Conservation (phyloP, 2,888 invertebrate genomes). For the Cephus sareptanus region DNA sequence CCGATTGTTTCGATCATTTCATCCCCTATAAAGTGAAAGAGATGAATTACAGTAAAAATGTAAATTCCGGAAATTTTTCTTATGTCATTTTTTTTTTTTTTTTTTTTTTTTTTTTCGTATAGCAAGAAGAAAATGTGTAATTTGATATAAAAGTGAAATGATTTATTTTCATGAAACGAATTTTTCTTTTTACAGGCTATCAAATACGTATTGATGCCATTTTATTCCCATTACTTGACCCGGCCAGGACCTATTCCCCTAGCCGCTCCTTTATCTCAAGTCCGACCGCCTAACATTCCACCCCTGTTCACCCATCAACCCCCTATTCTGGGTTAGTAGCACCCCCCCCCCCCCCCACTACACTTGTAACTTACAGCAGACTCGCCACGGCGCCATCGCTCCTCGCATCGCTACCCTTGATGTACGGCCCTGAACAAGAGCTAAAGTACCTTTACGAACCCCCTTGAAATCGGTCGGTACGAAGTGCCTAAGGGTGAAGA, state of each 20-base stretch:
- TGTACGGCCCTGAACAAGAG: slow-evolving; percentile 17
- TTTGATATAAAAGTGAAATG: neutral
- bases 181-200: neutral
- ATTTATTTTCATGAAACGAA: neutral
- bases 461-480: neutral
- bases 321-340: neutral
- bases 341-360: neutral
- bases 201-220: slow-evolving; percentile 14
- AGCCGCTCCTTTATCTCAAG: neutral
- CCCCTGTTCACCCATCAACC: neutral
- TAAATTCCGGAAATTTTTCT: neutral
- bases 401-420: slow-evolving; percentile 11
- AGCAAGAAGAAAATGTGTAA: too few species aligned
- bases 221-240: slow-evolving; percentile 17
- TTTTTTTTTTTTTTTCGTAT: too few species aligned
- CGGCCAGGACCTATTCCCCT: slow-evolving; percentile 1
- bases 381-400: neutral
- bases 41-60: neutral
- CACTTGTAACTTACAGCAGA: neutral
- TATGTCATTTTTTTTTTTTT: neutral
- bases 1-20: neutral
- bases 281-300: neutral
- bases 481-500: neutral
- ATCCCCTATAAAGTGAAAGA: neutral
- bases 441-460: slow-evolving; percentile 8